A percentile compares a stretch with the other conserved stretches of the same genome.
phyloP scores from a whole-genome alignment of 2,113 vertebrate genomes.

The Pygoscelis adeliae region DNA sequence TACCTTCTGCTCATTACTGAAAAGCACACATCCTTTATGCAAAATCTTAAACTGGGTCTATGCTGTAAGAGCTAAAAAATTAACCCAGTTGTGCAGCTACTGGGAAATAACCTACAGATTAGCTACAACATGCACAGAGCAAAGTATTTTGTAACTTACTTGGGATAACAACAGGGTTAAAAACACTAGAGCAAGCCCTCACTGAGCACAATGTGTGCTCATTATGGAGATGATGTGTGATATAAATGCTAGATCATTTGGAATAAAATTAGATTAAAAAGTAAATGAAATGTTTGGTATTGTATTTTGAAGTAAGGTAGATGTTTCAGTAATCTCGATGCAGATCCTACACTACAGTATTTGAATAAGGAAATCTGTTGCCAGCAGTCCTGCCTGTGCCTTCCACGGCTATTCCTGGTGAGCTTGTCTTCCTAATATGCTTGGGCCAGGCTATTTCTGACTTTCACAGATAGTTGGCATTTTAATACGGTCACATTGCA shows the following conservation, averaged over 20 bases:
- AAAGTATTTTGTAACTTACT: neutral
- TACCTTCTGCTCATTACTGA: conserved; percentile 8
- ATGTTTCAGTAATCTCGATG: neutral
- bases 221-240: neutral
- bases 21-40: conserved; percentile 9
- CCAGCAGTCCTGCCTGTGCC: neutral
- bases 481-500: neutral
- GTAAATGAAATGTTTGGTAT: neutral
- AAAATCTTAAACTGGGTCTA: neutral
- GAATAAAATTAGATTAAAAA: neutral
- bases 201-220: neutral
- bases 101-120: neutral
- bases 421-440: neutral
- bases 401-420: neutral
- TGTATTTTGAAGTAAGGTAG: neutral
- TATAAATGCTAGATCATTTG: neutral
- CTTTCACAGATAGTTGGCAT: neutral
- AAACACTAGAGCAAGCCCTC: neutral
- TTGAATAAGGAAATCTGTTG: neutral
- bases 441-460: neutral
- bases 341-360: neutral
- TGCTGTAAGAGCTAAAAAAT: neutral
- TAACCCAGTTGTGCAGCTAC: neutral
- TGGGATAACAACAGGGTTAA: neutral
- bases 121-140: neutral